Base-by-base conservation (phyloP, 2,888 invertebrate genomes). In the Lomographa bimaculata region DNA sequence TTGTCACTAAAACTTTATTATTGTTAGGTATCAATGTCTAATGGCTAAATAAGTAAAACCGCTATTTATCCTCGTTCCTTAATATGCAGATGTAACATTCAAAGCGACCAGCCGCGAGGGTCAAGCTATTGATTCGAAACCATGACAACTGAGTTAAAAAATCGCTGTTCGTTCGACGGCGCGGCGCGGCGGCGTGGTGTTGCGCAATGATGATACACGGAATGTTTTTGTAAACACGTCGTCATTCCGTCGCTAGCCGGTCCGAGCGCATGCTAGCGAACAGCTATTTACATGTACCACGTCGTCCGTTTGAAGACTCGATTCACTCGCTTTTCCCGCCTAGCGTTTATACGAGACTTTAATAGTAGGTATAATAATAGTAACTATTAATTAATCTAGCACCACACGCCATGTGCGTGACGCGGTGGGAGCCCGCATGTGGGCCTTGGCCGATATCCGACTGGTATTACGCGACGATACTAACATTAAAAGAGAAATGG, bases 171-270 rank as follows among this genome's bases (percentile, higher is more conserved):
- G 57, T n/a, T 53, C 57, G 46, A 57, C 53, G 57, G 27, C 40
- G 21, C 57, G 46, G 58, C 53, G 57, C 26, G 39, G 21, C 54
- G 44, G 25, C 45, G 51, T 30, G 46, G 40, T 44, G 48, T 78
- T 78, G 70, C 77, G 76, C 63, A 79, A 79, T 64, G 50, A 79
- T 64, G 50, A 38, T 53, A 59, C 46, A 48, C 50, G 62, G 69
- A 69, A 75, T 73, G 75, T 69, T 71, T 76, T 71, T 71, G 75
- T 79, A 78, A 79, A 79, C 76, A 79, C 48, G 50, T 35, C 12
- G 51, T 42, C 47, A n/a, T n/a, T n/a, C 58, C 62, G 66, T 60
- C 62, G 40, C 43, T 52, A 50, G 60, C 59, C 57, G 56, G 53
- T 61, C 50, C 43, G 57, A 46, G 52, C 48, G 48, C 49, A 39